A percentile compares a stretch with the other conserved stretches of the same genome.
Evolutionary conservation across 2,113 vertebrate species (phyloP).

Genomic region (Eurystomus gularis): DNA sequence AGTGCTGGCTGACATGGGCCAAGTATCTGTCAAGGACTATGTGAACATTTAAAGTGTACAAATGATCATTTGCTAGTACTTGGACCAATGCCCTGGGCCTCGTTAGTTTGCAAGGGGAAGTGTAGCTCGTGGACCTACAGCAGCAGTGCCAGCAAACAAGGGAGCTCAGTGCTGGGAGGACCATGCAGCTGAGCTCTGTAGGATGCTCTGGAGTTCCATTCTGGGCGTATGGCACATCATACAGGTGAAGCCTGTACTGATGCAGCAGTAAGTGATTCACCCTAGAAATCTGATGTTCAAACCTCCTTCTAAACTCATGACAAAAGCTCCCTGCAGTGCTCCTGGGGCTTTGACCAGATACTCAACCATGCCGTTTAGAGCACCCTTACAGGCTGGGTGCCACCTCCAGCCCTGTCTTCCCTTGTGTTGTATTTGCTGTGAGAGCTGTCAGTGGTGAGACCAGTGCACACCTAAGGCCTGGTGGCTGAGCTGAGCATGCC

Average conservation of each 20-base stretch:
- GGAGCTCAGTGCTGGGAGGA: neutral
- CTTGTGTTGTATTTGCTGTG: neutral
- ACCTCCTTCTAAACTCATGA: neutral
- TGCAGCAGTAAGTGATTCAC: neutral
- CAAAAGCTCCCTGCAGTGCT: neutral
- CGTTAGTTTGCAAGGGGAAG: neutral
- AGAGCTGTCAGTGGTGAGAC: too few species aligned
- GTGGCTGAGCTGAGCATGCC: neutral
- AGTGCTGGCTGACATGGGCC: neutral
- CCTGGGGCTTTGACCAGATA: neutral
- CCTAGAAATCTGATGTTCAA: neutral
- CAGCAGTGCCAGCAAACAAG: neutral
- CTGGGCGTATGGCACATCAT: neutral
- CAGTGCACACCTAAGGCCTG: neutral
- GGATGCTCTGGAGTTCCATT: neutral
- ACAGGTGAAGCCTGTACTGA: neutral
- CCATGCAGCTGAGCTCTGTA: neutral
- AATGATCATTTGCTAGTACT: neutral
- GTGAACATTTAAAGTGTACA: neutral
- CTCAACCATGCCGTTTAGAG: neutral
- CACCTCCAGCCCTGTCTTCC: neutral
- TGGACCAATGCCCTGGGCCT: neutral
- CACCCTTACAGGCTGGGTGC: neutral
- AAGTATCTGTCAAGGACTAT: neutral
- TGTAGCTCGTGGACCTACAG: neutral